A percentile compares a stretch with the other conserved stretches of the same genome.
Evolutionary conservation across 2,888 invertebrate genomes (phyloP).

Genomic region (Abrostola triplasia): DNA sequence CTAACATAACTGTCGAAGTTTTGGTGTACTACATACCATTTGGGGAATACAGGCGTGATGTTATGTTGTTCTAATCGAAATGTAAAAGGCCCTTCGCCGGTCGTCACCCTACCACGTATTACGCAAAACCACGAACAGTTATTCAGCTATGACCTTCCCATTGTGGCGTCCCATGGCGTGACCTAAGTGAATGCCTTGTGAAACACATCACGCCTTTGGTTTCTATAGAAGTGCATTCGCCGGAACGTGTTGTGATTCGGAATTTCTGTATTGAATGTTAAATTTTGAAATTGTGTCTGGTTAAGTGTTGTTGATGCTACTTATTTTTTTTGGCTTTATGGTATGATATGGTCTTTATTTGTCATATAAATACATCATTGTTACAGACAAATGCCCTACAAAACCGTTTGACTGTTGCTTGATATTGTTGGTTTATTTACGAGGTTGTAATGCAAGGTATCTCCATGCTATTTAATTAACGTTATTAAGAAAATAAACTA

Average conservation of each 20-base stretch:
- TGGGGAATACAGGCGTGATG: too few relatives aligned
- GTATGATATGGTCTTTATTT: too few relatives aligned
- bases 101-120: slow-evolving; percentile 7
- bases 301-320: neutral
- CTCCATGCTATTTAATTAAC: too few relatives aligned
- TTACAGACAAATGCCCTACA: too few relatives aligned
- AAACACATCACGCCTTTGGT: slow-evolving; percentile 20
- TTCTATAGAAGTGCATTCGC: slow-evolving; percentile 6
- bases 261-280: neutral
- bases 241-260: neutral
- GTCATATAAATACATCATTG: too few relatives aligned
- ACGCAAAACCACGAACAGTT: slow-evolving; percentile 33
- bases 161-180: slow-evolving; percentile 28
- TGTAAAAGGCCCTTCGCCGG: slow-evolving; percentile 10
- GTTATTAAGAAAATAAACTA: too few relatives aligned
- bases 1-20: too few relatives aligned
- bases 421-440: too few relatives aligned
- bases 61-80: slow-evolving; percentile 13
- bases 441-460: too few relatives aligned
- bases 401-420: too few relatives aligned
- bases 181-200: slow-evolving; percentile 38
- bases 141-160: slow-evolving; percentile 32
- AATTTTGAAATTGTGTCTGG: neutral
- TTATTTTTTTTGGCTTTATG: too few relatives aligned
- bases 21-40: too few relatives aligned